A percentile compares a stretch with the other conserved stretches of the same genome.
Evolutionary conservation across 2,113 vertebrate genomes (phyloP).

Genomic region (Colius striatus): DNA sequence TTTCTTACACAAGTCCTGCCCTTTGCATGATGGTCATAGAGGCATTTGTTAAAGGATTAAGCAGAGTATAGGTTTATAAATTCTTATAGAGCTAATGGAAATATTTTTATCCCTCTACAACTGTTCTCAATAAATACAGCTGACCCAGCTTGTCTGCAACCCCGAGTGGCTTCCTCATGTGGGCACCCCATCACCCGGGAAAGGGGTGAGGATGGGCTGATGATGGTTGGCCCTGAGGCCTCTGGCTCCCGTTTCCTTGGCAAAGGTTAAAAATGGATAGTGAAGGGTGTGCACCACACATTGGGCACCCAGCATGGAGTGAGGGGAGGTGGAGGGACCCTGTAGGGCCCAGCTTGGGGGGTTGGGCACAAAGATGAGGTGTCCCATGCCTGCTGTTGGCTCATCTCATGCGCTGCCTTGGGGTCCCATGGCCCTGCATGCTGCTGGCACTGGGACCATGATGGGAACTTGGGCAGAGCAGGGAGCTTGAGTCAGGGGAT

Average conservation of each 20-base stretch:
- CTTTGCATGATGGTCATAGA: background rate
- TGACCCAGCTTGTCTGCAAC: constrained; percentile 36
- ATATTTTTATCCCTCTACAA: constrained; percentile 73
- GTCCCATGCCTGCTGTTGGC: background rate
- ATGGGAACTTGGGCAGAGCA: background rate
- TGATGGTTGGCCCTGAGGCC: fast-evolving
- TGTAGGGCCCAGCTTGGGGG: background rate
- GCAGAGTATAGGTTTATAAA: constrained; percentile 64
- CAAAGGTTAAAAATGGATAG: background rate
- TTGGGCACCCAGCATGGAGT: background rate
- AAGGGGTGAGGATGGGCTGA: fast-evolving
- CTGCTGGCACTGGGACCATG: background rate
- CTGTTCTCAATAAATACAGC: constrained; percentile 52
- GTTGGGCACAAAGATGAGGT: background rate
- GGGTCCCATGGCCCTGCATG: fast-evolving
- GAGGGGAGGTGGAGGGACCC: background rate
- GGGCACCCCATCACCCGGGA: fast-evolving
- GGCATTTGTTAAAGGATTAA: constrained; percentile 11
- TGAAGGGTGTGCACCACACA: background rate
- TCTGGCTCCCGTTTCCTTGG: background rate
- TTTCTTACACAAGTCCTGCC: constrained; percentile 56
- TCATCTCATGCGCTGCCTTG: fast-evolving
- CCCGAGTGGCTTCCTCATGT: fast-evolving
- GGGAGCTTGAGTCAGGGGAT: background rate
- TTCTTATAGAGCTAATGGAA: constrained; percentile 54